These are phyloP conservation scores for Sinocyclocheilus anophthalmus DNA, from an alignment of 2,113 vertebrate species.

Conservation along the genomic window DNA sequence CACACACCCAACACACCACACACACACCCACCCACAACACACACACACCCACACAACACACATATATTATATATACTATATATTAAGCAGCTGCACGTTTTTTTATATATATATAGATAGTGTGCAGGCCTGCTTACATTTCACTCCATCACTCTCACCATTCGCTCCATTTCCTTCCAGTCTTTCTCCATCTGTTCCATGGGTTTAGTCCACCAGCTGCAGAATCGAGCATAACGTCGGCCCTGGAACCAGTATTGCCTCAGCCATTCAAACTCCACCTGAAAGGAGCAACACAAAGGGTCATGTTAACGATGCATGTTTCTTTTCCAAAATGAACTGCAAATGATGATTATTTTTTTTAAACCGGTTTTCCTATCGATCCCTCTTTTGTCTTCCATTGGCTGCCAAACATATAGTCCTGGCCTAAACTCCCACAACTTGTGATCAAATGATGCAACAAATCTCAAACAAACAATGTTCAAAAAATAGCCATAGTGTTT, in stretches of 20 bases:
- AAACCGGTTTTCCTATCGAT: neutral
- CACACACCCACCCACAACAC: no score
- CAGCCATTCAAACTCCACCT: constrained; percentile 98
- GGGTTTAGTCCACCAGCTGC: constrained; percentile 90
- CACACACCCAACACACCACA: no score
- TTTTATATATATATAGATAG: neutral
- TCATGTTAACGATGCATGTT: neutral
- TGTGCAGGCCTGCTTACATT: constrained; percentile 2
- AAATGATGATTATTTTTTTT: neutral
- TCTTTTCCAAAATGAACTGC: neutral
- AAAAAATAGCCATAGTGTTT: no score
- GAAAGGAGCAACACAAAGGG: constrained; percentile 46
- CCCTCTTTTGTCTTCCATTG: neutral
- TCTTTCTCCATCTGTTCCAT: constrained; percentile 86
- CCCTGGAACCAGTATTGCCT: constrained; percentile 98
- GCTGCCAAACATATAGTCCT: neutral
- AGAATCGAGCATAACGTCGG: constrained; percentile 85
- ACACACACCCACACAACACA: no score
- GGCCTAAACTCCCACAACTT: neutral
- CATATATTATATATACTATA: no score
- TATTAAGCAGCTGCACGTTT: no score
- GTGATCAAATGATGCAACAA: neutral
- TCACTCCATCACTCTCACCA: constrained; percentile 77
- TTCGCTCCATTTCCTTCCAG: constrained; percentile 91
- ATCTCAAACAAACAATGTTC: no score